Percentiles rank a stretch among this genome's conserved stretches.
Evolutionary conservation across 2,797 vertebrate species (phyloP).

Genomic region (Danionella dracula): DNA sequence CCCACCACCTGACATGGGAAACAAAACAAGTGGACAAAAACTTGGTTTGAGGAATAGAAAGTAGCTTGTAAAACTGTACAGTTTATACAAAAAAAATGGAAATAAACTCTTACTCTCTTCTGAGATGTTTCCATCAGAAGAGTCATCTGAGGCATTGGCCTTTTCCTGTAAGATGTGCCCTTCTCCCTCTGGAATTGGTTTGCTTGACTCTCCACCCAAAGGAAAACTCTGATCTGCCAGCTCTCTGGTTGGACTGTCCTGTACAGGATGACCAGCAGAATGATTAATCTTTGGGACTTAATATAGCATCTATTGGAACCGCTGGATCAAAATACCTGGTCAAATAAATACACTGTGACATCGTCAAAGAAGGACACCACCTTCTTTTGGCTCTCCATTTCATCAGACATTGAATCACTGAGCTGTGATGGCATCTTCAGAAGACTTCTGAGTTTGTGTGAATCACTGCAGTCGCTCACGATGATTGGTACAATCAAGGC

Average conservation of each 20-base stretch:
- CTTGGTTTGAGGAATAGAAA: background rate
- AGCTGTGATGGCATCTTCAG: conserved; percentile 79
- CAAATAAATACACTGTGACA: conserved; percentile 94
- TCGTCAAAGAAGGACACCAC: conserved; percentile 94
- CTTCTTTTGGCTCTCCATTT: conserved; percentile 83
- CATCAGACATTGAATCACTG: conserved; percentile 61
- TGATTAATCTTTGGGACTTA: background rate
- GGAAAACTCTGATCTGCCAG: conserved; percentile 75
- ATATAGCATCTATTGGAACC: background rate
- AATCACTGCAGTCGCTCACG: conserved; percentile 82
- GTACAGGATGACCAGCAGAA: background rate
- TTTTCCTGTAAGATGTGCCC: conserved; percentile 51
- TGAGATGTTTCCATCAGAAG: conserved; percentile 68
- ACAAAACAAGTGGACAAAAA: background rate
- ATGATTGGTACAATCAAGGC: conserved; percentile 81
- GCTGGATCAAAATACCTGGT: conserved; percentile 75
- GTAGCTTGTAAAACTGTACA: background rate
- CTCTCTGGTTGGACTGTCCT: conserved; percentile 93
- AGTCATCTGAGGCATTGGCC: conserved; percentile 58
- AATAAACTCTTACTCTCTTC: conserved; percentile 75
- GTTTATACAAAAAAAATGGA: background rate
- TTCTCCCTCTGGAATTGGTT: conserved; percentile 41
- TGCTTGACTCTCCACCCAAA: conserved; percentile 52
- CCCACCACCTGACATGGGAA: conserved; percentile 61
- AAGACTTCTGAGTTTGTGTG: conserved; percentile 82